Evolutionary conservation across 2,888 invertebrate species (phyloP).

Genomic region (Steinernema scapterisci): DNA sequence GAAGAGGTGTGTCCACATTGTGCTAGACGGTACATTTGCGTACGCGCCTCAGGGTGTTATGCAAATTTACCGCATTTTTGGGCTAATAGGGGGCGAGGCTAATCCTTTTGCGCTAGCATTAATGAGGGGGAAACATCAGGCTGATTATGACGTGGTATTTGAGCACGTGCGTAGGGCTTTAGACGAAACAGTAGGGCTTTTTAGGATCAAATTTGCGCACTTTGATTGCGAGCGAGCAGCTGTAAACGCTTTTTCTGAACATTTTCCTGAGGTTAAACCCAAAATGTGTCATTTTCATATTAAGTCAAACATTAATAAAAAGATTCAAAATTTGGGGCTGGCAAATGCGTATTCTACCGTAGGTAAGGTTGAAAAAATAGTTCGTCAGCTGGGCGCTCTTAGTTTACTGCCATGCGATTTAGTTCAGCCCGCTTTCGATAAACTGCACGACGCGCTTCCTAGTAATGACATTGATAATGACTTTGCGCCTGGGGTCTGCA

Average conservation of each 20-base stretch:
- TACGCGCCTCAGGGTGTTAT: neutral
- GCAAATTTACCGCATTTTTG: conserved; percentile 8
- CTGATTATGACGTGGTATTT: neutral
- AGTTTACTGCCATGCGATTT: neutral
- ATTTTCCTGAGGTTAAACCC: neutral
- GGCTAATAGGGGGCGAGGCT: neutral
- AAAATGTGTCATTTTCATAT: conserved; percentile 9
- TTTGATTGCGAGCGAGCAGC: neutral
- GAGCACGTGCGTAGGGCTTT: neutral
- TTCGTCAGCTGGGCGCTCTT: neutral
- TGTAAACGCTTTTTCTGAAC: neutral
- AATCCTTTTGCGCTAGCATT: neutral
- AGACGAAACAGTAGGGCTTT: neutral
- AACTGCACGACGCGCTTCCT: neutral
- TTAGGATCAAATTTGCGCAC: neutral
- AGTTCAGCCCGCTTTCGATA: neutral
- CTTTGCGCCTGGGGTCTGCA: neutral
- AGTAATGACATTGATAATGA: neutral
- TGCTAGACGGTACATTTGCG: neutral
- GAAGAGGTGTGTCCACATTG: neutral
- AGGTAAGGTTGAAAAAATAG: neutral
- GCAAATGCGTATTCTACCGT: neutral
- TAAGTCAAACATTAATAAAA: neutral
- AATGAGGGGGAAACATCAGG: neutral
- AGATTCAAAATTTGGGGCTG: neutral